Conservation (phyloP, 2,113 vertebrate genomes). For the Pontoporia blainvillei region DNA sequence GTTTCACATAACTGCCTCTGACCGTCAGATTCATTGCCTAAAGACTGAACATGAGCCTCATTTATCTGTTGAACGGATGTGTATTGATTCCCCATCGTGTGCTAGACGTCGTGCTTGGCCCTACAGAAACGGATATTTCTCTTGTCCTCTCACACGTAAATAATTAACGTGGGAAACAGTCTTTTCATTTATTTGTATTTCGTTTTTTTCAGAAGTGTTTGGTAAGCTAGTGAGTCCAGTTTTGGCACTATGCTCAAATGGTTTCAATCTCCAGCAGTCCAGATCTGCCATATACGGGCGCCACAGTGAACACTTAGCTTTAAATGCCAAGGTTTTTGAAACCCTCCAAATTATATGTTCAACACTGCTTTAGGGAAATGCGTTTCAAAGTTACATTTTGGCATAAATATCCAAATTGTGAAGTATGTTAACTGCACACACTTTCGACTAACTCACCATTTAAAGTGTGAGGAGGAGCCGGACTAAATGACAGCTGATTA, state of each 20-base stretch:
- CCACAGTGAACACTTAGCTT: neutral
- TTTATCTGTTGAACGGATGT: neutral
- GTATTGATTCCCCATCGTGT: neutral
- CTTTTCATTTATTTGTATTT: neutral
- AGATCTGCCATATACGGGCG: rapidly evolving
- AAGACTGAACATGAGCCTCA: neutral
- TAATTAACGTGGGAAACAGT: neutral
- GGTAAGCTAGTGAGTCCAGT: neutral
- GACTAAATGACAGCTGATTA: neutral
- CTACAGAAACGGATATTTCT: neutral
- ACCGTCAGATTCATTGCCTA: neutral
- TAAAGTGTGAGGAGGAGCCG: neutral
- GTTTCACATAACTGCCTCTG: neutral
- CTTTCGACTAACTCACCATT: neutral
- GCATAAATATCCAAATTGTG: neutral
- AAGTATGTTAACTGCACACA: neutral
- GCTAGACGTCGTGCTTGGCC: neutral
- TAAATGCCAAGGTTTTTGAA: neutral
- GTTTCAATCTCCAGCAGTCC: neutral
- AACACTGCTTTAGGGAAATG: neutral
- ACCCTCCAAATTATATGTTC: neutral
- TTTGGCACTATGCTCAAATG: rapidly evolving
- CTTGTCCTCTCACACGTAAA: neutral
- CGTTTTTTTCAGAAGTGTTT: neutral
- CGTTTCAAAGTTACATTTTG: neutral